Evolutionary conservation across 2,888 invertebrate species (phyloP), one percentile per base, ranked within the genome.

Genomic region (Drosophila koepferae): DNA sequence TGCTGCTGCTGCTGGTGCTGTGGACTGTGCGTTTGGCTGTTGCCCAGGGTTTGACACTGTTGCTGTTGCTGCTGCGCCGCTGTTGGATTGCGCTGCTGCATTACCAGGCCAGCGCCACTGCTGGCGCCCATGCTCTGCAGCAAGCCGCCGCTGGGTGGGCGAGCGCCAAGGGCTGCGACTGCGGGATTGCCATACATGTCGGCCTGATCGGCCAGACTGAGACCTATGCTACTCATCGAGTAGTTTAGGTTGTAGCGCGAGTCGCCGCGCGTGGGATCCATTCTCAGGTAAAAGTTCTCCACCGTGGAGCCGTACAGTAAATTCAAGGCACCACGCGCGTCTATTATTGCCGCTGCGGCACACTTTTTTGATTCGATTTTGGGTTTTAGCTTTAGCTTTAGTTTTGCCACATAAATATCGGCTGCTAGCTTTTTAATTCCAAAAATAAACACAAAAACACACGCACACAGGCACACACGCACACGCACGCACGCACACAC

Each of bases 231-330:
- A 94, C 95, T 95, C 95, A 96, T 96, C 91, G 96, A 96, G 94
- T 97, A 97, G 93, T 96, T 96, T 94, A 97, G 95, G 94, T 96
- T 96, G 94, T 97, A 97, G 94, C 97, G 97, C 96, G 96, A 96
- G 95, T 97, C 97, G 94, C 97, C 96, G 95, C 97, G 96, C 95
- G 97, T 96, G 94, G 97, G 96, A 95, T 97, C 97, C 97, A 97
- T 97, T 91, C 91, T 92, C 18, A 92, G 85, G 77, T 92, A 93
- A 84, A 91, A 92, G 89, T 92, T 92, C 91, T 93, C 92, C 92
- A 93, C 92, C 84, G 90, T 91, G 92, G 90, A 87, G 87, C 87
- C 90, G 87, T 90, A 87, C 51, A 87, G 58, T 72, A 80, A 79
- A 81, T 87, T 87, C 89, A 87, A 87, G 90, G 90, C 86, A 90